Percentiles rank a stretch among this genome's conserved stretches.
These are phyloP conservation scores for Rousettus madagascariensis DNA, from an alignment of 2,797 vertebrate species.

Conservation along the genomic window DNA sequence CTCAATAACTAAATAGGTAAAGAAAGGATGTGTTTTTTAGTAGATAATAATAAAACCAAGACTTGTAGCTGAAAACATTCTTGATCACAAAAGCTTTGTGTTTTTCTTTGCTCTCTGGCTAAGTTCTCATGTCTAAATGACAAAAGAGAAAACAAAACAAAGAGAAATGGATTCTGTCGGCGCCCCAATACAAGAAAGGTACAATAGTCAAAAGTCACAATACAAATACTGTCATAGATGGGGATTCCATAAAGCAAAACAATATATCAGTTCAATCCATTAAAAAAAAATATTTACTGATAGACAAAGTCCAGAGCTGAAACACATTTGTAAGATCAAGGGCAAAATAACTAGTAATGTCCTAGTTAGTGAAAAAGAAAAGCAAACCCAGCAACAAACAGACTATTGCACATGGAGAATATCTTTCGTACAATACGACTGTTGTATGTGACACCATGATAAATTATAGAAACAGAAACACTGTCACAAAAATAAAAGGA, in stretches of 20 bases:
- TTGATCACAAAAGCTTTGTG: background rate
- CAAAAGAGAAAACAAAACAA: slow-evolving; percentile 19
- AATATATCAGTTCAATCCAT: background rate
- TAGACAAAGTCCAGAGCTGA: slow-evolving; percentile 18
- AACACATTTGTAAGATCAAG: slow-evolving; percentile 52
- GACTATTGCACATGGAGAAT: slow-evolving; percentile 46
- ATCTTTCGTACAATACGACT: slow-evolving; percentile 49
- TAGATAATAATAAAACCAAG: slow-evolving; percentile 2
- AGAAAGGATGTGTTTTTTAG: background rate
- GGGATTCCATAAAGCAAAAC: slow-evolving; percentile 39
- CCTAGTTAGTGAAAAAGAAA: slow-evolving; percentile 16
- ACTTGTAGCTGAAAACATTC: background rate
- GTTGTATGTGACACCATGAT: slow-evolving; percentile 70
- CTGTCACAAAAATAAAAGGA: slow-evolving; percentile 69
- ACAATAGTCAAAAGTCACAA: background rate
- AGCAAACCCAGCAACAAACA: slow-evolving; percentile 34
- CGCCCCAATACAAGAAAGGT: background rate
- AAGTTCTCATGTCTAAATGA: slow-evolving; percentile 24
- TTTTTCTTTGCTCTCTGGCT: slow-evolving; percentile 13
- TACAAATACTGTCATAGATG: background rate
- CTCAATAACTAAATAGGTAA: background rate
- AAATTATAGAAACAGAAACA: slow-evolving; percentile 74
- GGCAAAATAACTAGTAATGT: slow-evolving; percentile 38
- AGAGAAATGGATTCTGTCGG: background rate
- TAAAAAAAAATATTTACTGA: background rate